Conservation (phyloP, 2,797 vertebrate species). For the Xiphorhynchus erythropygius region DNA sequence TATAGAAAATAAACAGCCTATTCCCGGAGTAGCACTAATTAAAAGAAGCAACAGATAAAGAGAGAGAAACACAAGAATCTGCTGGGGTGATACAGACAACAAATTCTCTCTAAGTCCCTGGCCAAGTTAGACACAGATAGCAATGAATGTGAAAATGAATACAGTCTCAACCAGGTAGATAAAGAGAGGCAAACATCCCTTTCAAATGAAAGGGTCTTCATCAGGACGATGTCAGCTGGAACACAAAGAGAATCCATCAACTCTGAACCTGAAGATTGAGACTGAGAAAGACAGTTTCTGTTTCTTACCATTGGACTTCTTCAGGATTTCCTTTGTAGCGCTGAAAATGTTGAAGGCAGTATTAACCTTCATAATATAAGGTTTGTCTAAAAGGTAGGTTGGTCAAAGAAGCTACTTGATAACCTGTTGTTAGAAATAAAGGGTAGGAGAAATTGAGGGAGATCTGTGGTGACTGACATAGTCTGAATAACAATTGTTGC, state of each 20-base stretch:
- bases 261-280: neutral
- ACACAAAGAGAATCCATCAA: slow-evolving; percentile 44
- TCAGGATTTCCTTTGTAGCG: slow-evolving; percentile 13
- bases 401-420: neutral
- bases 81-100: neutral
- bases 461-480: neutral
- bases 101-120: neutral
- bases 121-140: neutral
- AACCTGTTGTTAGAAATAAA: neutral
- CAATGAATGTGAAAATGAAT: slow-evolving; percentile 22
- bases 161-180: neutral
- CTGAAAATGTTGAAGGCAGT: neutral
- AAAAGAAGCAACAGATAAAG: neutral
- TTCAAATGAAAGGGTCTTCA: slow-evolving; percentile 46
- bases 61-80: neutral
- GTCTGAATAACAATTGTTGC: neutral
- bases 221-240: slow-evolving; percentile 38
- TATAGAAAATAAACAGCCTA: neutral
- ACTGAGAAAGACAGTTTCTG: slow-evolving; percentile 2
- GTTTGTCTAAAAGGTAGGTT: neutral
- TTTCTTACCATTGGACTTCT: slow-evolving; percentile 1
- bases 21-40: neutral
- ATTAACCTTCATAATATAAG: neutral
- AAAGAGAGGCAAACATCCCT: neutral
- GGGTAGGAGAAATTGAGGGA: neutral